phyloP scores from a whole-genome alignment of 2,797 vertebrate genomes.

The Sphenopsis melanotis region DNA sequence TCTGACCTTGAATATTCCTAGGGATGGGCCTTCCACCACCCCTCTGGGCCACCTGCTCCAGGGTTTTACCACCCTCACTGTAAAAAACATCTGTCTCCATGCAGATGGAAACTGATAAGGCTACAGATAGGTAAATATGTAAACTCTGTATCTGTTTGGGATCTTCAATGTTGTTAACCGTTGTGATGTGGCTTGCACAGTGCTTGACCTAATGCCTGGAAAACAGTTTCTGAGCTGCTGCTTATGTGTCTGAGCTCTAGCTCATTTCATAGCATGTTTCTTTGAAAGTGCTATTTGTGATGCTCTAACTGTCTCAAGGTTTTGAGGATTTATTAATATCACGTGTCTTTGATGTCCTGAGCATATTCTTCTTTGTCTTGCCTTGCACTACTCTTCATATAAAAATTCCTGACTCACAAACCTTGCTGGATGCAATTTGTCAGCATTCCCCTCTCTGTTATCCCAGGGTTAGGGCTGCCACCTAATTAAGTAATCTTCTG shows the following conservation, averaged over 20 bases:
- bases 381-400: neutral
- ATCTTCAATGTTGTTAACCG: neutral
- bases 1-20: neutral
- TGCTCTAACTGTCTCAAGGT: neutral
- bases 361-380: neutral
- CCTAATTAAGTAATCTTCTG: conserved; percentile 57
- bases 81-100: neutral
- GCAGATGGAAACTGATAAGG: neutral
- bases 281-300: neutral
- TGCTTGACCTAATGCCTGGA: neutral
- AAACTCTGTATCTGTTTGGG: neutral
- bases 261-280: neutral
- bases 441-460: neutral
- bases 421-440: neutral
- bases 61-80: neutral
- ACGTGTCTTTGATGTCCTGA: neutral
- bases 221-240: neutral
- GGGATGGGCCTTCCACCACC: neutral
- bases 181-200: neutral
- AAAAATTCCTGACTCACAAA: neutral
- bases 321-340: neutral
- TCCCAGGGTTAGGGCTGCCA: neutral
- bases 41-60: neutral
- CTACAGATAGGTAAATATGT: neutral
- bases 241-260: neutral